Conservation (phyloP, 2,888 invertebrate genomes). For the Lithophane semibrunnea region DNA sequence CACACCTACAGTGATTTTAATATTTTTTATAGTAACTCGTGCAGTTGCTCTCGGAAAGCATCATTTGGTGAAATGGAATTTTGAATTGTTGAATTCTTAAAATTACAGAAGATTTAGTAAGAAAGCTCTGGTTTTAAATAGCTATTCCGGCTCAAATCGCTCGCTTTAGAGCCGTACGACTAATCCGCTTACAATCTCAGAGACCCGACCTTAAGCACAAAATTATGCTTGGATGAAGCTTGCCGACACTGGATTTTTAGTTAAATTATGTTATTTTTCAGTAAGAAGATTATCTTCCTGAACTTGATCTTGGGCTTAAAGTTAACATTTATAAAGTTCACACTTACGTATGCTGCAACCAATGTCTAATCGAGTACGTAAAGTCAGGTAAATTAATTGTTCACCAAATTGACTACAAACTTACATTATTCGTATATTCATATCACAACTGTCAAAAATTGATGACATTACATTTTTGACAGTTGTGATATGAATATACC, state of each 20-base stretch:
- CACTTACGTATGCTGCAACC: neutral
- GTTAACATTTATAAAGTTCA: neutral
- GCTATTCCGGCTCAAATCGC: constrained; percentile 10
- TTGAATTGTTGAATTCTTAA: no score
- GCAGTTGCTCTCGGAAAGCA: no score
- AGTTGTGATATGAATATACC: no score
- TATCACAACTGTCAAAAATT: neutral
- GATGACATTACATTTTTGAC: no score
- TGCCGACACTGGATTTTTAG: constrained; percentile 13
- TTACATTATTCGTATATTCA: no score
- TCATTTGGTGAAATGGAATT: no score
- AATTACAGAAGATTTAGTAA: no score
- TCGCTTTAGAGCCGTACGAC: constrained; percentile 5
- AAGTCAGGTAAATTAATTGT: neutral
- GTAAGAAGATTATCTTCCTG: constrained; percentile 29
- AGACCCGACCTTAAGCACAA: constrained; percentile 51
- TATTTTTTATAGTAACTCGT: no score
- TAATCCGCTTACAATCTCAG: constrained; percentile 57
- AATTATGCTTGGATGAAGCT: constrained; percentile 47
- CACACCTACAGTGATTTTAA: no score
- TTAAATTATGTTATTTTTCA: constrained; percentile 39
- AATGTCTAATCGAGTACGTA: neutral
- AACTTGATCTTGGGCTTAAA: neutral
- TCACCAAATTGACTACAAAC: neutral
- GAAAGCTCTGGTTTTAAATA: no score